Base-by-base conservation (phyloP, 1,140 invertebrate genomes). In the Drosophila aff. region DNA sequence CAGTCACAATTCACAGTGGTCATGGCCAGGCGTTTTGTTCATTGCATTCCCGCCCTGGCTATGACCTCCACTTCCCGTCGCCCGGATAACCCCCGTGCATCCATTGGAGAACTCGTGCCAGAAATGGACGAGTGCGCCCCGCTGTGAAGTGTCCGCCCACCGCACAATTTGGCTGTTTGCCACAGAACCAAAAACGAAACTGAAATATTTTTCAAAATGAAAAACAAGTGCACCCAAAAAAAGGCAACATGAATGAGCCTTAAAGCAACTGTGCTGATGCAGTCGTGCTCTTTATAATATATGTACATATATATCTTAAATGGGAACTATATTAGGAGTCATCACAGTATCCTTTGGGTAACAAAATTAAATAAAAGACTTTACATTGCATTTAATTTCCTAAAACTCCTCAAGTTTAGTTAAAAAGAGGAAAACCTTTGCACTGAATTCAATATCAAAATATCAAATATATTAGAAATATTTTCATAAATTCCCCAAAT, bases 141-240 rank as follows among this genome's bases (percentile, higher is more conserved):
- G 59, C 36, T 58, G 68, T 71, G 52, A 72, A 73, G 66, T 73
- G 66, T 71, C 73, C 81, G 73, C 81, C 82, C 76, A 64, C 84
- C 79, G 63, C 76, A 73, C 79, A 80, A 80, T 87, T 87, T 87
- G 83, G 83, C 83, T 77, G 76, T 33, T 64, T 71, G 83, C 83
- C 83, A 87, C 41, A 65, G 47, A 63, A 68, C 67, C 68, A 66
- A 73, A 74, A 66, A 62, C 49, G 38, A 31, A 76, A 49, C n/a
- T 72, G 36, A 47, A 81, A 60, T 77, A 23, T 69, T 18, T 52
- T 33, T 13, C 4, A 7, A 63, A 36, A 33, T 53, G 44, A 41
- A 63, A 74, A 47, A 41, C 23, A 55, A 55, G 10, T 49, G 23
- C 36, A 43, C 16, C 65, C 18, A 40, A 58, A 79, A 58, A 79